Conservation (phyloP, 2,888 invertebrate species). For the Limenitis camilla region DNA sequence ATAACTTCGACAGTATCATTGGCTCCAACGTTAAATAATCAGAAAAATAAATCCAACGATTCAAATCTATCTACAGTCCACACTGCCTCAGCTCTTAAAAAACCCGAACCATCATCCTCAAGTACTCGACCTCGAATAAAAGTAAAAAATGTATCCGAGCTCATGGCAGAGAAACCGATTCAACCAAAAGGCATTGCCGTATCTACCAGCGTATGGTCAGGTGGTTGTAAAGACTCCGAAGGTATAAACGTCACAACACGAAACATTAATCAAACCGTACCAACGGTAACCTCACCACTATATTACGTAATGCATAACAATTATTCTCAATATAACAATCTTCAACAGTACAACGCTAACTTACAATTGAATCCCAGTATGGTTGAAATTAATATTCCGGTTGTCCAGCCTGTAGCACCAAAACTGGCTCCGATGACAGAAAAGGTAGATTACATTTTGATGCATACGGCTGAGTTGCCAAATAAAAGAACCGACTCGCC, state of each 20-base stretch:
- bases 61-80: not conserved
- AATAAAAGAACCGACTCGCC: constrained; percentile 51
- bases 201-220: constrained; percentile 2
- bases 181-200: not conserved
- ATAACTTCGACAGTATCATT: constrained; percentile 52
- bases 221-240: not conserved
- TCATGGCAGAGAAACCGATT: constrained; percentile 41
- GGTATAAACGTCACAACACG: not conserved
- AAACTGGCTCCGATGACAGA: not conserved
- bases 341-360: not conserved
- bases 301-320: not conserved
- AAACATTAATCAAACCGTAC: not conserved
- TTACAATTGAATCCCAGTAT: not conserved
- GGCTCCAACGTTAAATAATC: constrained; percentile 24
- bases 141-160: constrained; percentile 55
- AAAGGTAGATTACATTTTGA: constrained; percentile 31
- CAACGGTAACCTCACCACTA: no score
- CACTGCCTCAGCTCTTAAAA: not conserved
- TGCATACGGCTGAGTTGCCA: constrained; percentile 52
- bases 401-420: not conserved
- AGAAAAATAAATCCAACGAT: constrained; percentile 3
- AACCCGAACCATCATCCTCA: not conserved
- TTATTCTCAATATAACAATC: not conserved
- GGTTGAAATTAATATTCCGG: not conserved
- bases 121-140: constrained; percentile 46